Base-by-base conservation (phyloP, 2,113 vertebrate species). In the Grantiella picta region DNA sequence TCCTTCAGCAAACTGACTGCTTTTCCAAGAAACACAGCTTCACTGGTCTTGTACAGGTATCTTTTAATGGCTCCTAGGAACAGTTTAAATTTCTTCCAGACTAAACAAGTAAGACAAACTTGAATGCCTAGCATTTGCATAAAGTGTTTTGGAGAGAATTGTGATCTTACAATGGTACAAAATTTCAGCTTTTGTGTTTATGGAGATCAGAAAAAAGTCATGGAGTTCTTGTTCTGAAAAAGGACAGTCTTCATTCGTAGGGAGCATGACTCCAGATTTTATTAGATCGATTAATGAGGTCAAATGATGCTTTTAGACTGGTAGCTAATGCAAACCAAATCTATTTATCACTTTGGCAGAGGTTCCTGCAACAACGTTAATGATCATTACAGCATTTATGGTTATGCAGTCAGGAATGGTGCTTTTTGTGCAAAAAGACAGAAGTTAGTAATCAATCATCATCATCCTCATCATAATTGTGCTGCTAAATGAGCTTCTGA, bases 321-420 rank as follows among this genome's bases (percentile, higher is more conserved):
- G 57, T 84, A 85, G 61, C 91, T 97, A 96, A 96, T 91, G 82
- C 85, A 95, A 97, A 97, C 92, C 73, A 95, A 97, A 97, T 93
- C 94, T 95, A 77, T 97, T 96, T 96, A 95, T 97, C 97, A 96
- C 76, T 92, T 95, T 97, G 92, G 84, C 86, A 93, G 84, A 94
- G 68, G 94, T 94, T 97, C 49, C 71, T 93, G 78, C 89, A 96
- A 23, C 68, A 63, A 28, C n/a, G 60, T 91, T 97, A 97, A 96
- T 97, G 81, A 94, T 91, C 88, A 94, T 96, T 95, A 90, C 83
- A 93, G 44, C 71, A 78, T 82, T 94, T 88, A 75, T 82, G 94
- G 54, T 89, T 84, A 91, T 81, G 89, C 78, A 92, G 82, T 95
- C 90, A 91, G 75, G 63, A 94, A 78, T 86, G 70, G 68, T 85